Evolutionary conservation across 1,140 invertebrate species (phyloP).

Genomic region (Antheraea pernyi): DNA sequence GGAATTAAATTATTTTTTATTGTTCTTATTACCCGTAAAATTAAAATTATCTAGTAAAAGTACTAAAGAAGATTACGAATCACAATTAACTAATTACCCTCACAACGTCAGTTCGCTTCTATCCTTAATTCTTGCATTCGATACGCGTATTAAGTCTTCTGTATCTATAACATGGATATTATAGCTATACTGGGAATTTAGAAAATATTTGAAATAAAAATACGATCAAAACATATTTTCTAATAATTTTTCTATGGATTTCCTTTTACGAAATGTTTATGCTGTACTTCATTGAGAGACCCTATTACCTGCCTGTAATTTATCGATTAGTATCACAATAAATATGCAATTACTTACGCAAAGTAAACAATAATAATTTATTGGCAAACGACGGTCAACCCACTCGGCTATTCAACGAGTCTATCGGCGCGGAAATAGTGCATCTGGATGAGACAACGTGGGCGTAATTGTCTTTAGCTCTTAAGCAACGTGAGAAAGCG

Average conservation of each 20-base stretch:
- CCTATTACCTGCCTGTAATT: background rate
- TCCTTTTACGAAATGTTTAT: too few relatives aligned
- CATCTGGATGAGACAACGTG: conserved; percentile 48
- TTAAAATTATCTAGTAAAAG: too few relatives aligned
- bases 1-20: too few relatives aligned
- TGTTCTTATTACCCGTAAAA: too few relatives aligned
- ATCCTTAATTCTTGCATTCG: too few relatives aligned
- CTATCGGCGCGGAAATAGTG: conserved; percentile 43
- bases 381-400: conserved; percentile 54
- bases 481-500: conserved; percentile 24
- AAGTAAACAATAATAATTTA: conserved; percentile 53
- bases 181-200: conserved; percentile 16
- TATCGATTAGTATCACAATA: conserved; percentile 11
- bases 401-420: conserved; percentile 48
- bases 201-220: too few relatives aligned
- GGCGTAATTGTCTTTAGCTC: conserved; percentile 36
- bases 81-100: too few relatives aligned
- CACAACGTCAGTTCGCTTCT: too few relatives aligned
- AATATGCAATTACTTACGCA: conserved; percentile 61
- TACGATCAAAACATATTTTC: conserved; percentile 12
- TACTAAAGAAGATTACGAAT: too few relatives aligned
- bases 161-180: too few relatives aligned
- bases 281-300: too few relatives aligned
- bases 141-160: too few relatives aligned
- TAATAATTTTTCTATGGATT: conserved; percentile 10